Evolutionary conservation across 2,888 invertebrate genomes (phyloP).

Genomic region (Polylopha cassiicola): DNA sequence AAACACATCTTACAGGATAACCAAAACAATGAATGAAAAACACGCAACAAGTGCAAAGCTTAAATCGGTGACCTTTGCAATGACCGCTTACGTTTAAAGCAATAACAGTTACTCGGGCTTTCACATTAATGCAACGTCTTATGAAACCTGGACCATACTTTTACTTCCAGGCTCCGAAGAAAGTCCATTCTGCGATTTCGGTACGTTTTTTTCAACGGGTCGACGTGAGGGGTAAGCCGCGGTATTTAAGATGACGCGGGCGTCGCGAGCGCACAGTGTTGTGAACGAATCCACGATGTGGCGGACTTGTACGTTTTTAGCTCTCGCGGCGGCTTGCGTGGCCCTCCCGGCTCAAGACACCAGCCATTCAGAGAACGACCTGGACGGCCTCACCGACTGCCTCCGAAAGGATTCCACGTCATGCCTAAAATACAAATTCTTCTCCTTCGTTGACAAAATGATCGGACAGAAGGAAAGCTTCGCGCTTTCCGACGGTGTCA

Average conservation of each 20-base stretch:
- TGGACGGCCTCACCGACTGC: conserved; percentile 88
- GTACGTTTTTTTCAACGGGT: conserved; percentile 48
- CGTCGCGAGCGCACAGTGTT: conserved; percentile 57
- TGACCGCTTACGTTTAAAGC: conserved; percentile 35
- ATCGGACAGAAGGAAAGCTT: conserved; percentile 88
- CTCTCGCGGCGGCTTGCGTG: conserved; percentile 70
- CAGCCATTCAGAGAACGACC: conserved; percentile 84
- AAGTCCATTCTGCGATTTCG: conserved; percentile 60
- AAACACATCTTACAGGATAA: too few relatives aligned
- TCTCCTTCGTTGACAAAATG: conserved; percentile 91
- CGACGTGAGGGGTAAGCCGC: conserved; percentile 48
- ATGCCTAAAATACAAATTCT: conserved; percentile 91
- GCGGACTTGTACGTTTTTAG: conserved; percentile 52
- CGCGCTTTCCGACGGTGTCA: conserved; percentile 88
- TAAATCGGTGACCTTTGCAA: conserved; percentile 51
- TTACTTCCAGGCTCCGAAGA: conserved; percentile 66
- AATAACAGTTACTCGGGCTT: conserved; percentile 44
- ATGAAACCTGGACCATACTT: conserved; percentile 70
- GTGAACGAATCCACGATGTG: conserved; percentile 58
- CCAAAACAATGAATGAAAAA: conserved; percentile 20
- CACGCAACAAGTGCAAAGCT: conserved; percentile 11
- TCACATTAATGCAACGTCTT: conserved; percentile 47
- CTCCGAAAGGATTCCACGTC: conserved; percentile 88
- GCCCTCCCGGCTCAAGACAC: conserved; percentile 85
- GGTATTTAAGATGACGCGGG: conserved; percentile 58